Conservation (phyloP, 2,113 vertebrate genomes). For the Hippocampus comes region DNA sequence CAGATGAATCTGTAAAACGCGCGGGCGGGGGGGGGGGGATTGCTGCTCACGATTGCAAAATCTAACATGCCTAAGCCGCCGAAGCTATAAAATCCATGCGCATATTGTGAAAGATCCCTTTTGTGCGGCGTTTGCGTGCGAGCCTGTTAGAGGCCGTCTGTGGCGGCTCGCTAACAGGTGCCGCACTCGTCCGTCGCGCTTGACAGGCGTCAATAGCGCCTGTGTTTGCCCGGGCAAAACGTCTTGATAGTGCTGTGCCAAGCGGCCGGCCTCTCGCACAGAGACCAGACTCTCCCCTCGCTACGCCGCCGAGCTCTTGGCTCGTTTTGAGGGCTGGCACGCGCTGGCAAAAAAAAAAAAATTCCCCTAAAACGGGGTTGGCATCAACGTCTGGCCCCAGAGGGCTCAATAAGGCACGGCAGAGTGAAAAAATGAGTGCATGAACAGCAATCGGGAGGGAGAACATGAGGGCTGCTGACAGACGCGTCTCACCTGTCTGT, state of each 20-base stretch:
- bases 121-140: neutral
- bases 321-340: conserved; percentile 72
- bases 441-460: conserved; percentile 35
- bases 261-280: conserved; percentile 53
- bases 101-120: conserved; percentile 8
- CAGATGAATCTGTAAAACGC: too few species aligned
- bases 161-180: conserved; percentile 53
- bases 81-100: neutral
- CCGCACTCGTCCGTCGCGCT: conserved; percentile 44
- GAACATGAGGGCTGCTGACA: conserved; percentile 30
- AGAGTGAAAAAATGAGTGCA: conserved; percentile 56
- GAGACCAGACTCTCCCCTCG: conserved; percentile 56
- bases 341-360: conserved; percentile 62
- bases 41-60: neutral
- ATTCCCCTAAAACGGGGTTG: conserved; percentile 66
- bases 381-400: conserved; percentile 60
- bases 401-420: conserved; percentile 60
- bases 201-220: conserved; percentile 53
- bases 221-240: conserved; percentile 64
- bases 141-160: conserved; percentile 41
- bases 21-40: too few species aligned
- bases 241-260: conserved; percentile 52
- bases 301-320: conserved; percentile 58
- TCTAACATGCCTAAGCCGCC: neutral
- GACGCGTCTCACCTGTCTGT: conserved; percentile 38